Base-by-base conservation (phyloP, 2,888 invertebrate species). In the Acanthacorydalis orientalis region DNA sequence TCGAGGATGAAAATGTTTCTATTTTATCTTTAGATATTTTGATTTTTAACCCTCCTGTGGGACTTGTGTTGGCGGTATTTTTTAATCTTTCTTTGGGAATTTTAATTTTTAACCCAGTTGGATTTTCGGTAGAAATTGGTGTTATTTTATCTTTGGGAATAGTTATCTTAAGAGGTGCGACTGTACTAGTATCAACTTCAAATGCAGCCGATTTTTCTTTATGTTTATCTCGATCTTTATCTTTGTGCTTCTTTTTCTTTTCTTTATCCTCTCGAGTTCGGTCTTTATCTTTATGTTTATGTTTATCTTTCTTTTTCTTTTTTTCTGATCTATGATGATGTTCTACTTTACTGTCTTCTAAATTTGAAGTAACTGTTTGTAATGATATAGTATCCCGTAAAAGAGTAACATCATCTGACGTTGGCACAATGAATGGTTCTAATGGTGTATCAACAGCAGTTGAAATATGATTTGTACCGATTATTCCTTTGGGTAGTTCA, bases 11-110 rank as follows among this genome's bases (percentile, higher is more conserved):
- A 60, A 54, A 56, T 56, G 56, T 72, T 52, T 77, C 78, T 43
- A 82, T 70, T 49, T 77, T 74, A 52, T 84, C 83, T 58, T 84
- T 84, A 31, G 84, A 77, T 53, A 88, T 86, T 68, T 86, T 87
- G 55, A 87, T 82, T 64, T 84, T 86, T 39, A 86, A 64, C 1
- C 76, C 74, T 43, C 56, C 55, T 31, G 51, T 52, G 56, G n/a
- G 54, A 51, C 35, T 52, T 51, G 46, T 55, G 52, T 47, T 53
- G 51, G 50, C 52, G 23, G 64, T 67, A 1, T 64, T 73, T 54
- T 79, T 77, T 39, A 85, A 63, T 45, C 80, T 69, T 52, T 85
- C 84, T 59, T 83, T 85, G 1, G 83, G 80, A 46, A 88, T 88
- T 63, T 86, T 88, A 44, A 88, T 83, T 63, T 87, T 87, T 43